Evolutionary conservation across 2,888 invertebrate species (phyloP).

Genomic region (Tipula confusa): DNA sequence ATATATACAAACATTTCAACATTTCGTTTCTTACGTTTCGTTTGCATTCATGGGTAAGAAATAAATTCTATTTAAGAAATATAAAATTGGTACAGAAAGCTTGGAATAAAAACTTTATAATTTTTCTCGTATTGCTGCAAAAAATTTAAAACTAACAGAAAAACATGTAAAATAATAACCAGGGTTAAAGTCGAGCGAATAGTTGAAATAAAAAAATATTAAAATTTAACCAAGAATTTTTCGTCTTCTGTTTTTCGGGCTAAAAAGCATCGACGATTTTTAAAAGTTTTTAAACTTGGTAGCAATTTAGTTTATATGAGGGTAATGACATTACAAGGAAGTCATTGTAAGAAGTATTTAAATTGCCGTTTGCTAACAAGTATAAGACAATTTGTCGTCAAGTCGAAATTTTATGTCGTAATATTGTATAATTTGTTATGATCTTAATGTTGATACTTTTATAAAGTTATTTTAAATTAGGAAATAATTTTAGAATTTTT

Average conservation of each 20-base stretch:
- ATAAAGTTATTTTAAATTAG: no score
- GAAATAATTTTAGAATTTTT: no score
- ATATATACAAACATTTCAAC: neutral
- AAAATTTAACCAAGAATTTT: neutral
- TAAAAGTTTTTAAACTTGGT: neutral
- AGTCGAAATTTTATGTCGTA: no score
- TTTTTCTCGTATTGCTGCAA: neutral
- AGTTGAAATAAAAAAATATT: neutral
- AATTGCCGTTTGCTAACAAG: neutral
- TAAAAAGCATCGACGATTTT: neutral
- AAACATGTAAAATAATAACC: neutral
- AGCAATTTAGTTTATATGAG: neutral
- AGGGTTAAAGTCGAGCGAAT: neutral
- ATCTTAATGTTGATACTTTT: no score
- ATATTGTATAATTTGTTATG: no score
- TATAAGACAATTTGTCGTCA: neutral
- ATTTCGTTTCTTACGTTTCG: neutral
- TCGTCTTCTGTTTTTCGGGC: neutral
- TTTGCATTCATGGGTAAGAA: constrained; percentile 12
- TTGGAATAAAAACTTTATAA: neutral
- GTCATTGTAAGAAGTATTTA: neutral
- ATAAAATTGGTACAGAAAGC: neutral
- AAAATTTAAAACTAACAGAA: neutral
- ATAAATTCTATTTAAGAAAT: constrained; percentile 9
- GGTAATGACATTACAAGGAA: neutral